Base-by-base conservation (phyloP, 2,797 vertebrate species). In the Paratrypauchen microcephalus region DNA sequence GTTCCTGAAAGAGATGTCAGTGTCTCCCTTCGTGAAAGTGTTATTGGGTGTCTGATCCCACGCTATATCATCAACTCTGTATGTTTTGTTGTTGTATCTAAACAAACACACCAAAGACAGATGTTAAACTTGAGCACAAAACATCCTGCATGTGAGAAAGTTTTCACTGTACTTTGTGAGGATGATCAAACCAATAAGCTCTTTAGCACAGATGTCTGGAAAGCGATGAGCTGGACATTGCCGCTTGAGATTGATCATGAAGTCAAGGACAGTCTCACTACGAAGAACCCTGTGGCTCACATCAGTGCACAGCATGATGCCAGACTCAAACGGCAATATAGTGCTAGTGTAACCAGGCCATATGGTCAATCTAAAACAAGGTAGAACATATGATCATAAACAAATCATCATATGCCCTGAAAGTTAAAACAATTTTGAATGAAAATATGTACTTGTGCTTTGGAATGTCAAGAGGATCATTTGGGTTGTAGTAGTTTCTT, bases 81-180 rank as follows among this genome's bases (percentile, higher is more conserved):
- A 98, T 0, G 97, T 99, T 85, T 93, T 97, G 86, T 99, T 99
- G 85, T 99, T 99, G 81, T 99, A 99, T 86, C 97, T 99, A 54
- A 55, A 73, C 21, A 1, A 54, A 47, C 0, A 30, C 15, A 11
- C 19, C 6, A 36, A 70, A 0, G n/a, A 15, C 4, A 9, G 1
- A 48, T 13, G 4, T 28, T 30, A 18, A 50, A 1, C 24, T 5
- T 30, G 8, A 26, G 19, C 1, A 18, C 16, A 48, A 65, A 26
- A 7, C 24, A 16, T n/a, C 2, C 7, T 39, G n/a, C 15, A 23
- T 5, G 11, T 47, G 32, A 19, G 50, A 3, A 36, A 36, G 8
- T 36, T 36, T 2, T 8, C 8, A 15, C 3, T 90, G 86, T 95
- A 98, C 97, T 96, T 98, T 57, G 97, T 99, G 66, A 99, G 96